A percentile compares a stretch with the other conserved stretches of the same genome.
These are phyloP conservation scores for Epizoanthus illoricatus DNA, from an alignment of 92 coral and sea anemone genomes.

Conservation along the genomic window DNA sequence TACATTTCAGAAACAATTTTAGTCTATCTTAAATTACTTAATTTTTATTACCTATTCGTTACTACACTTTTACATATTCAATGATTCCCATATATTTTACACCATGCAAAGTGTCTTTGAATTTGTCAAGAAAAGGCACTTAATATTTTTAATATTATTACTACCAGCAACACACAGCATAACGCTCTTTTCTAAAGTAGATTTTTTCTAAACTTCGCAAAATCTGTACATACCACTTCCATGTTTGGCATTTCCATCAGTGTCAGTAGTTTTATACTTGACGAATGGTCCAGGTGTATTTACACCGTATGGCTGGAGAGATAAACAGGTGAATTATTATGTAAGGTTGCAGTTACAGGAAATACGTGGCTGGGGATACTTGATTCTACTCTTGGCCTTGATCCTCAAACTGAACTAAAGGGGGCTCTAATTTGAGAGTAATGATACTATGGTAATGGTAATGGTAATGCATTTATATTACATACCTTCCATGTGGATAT, in stretches of 20 bases:
- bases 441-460: too few relatives aligned
- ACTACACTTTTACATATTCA: background rate
- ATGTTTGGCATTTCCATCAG: constrained; percentile 68
- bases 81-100: background rate
- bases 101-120: background rate
- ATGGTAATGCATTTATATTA: too few relatives aligned
- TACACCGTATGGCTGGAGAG: constrained; percentile 79
- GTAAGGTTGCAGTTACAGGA: background rate
- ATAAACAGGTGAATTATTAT: background rate
- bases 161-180: background rate
- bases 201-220: background rate
- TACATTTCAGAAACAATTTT: too few relatives aligned
- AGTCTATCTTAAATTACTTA: too few relatives aligned
- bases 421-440: too few relatives aligned
- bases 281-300: constrained; percentile 86
- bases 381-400: too few relatives aligned
- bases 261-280: constrained; percentile 80
- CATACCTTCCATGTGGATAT: too few relatives aligned
- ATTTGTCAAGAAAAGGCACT: background rate
- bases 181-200: background rate
- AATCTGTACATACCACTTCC: constrained; percentile 72
- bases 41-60: too few relatives aligned
- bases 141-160: too few relatives aligned
- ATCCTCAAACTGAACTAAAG: too few relatives aligned
- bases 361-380: too few relatives aligned